phyloP scores from a whole-genome alignment of 2,113 vertebrate genomes.

The Thermophis baileyi region DNA sequence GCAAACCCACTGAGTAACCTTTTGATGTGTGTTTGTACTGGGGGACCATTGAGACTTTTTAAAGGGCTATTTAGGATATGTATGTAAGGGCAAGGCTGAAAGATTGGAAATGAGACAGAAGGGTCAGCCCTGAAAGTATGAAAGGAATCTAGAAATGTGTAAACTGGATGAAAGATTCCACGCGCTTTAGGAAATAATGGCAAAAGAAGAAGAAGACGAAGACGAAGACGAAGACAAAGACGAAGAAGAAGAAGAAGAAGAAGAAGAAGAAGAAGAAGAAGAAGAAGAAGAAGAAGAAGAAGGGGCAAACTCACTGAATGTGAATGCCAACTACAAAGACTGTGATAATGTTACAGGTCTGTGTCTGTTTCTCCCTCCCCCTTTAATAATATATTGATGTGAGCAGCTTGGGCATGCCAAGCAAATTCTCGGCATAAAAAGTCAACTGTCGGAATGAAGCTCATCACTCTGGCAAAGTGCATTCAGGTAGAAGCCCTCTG shows the following conservation, averaged over 20 bases:
- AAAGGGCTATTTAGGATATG: constrained; percentile 33
- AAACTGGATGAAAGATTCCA: background rate
- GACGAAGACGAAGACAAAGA: too few species aligned
- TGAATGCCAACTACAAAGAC: constrained; percentile 7
- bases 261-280: background rate
- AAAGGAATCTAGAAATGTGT: background rate
- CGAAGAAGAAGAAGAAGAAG: background rate
- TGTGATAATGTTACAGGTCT: background rate
- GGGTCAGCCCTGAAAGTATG: constrained; percentile 16
- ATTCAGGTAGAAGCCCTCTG: constrained; percentile 68
- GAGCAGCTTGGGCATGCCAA: constrained; percentile 78
- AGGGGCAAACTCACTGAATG: background rate
- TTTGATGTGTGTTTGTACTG: constrained; percentile 67
- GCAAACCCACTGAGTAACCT: constrained; percentile 70
- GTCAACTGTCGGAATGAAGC: constrained; percentile 80
- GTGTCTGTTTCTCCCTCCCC: constrained; percentile 23
- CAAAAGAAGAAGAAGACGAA: background rate
- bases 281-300: background rate
- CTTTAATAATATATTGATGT: constrained; percentile 76
- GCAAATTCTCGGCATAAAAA: constrained; percentile 79
- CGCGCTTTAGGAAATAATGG: background rate
- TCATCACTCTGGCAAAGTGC: constrained; percentile 74
- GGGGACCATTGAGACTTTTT: constrained; percentile 64
- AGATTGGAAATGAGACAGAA: background rate
- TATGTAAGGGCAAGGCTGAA: background rate